phyloP scores from a whole-genome alignment of 2,888 invertebrate genomes.

The Myathropa florea region DNA sequence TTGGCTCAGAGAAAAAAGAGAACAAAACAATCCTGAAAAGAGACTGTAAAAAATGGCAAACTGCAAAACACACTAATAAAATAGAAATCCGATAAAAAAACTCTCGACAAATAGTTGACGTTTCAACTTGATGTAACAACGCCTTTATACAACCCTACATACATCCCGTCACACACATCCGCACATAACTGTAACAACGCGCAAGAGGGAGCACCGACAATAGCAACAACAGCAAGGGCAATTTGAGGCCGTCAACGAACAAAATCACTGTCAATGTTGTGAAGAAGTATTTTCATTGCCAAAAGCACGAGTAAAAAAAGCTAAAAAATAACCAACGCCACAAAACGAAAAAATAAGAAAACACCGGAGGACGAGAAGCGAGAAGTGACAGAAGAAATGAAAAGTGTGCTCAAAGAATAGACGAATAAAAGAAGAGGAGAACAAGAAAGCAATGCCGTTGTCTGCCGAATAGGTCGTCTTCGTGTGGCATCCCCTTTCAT shows the following conservation, averaged over 20 bases:
- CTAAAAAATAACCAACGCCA: not conserved
- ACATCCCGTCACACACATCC: not conserved
- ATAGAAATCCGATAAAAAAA: slow-evolving; percentile 43
- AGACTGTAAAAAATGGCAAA: slow-evolving; percentile 4
- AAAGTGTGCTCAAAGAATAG: slow-evolving; percentile 25
- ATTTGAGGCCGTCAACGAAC: slow-evolving; percentile 54
- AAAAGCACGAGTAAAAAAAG: slow-evolving; percentile 35
- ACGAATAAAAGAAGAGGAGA: not conserved
- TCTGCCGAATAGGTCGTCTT: not conserved
- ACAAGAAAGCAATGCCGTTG: not conserved
- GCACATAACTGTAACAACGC: not conserved
- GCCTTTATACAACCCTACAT: slow-evolving; percentile 6
- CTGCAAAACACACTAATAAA: slow-evolving; percentile 21
- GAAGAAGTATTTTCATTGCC: slow-evolving; percentile 66
- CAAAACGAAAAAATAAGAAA: no score
- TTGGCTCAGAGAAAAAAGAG: not conserved
- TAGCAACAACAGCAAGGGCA: slow-evolving; percentile 47
- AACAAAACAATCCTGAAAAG: not conserved
- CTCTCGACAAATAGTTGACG: slow-evolving; percentile 45
- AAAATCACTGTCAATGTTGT: slow-evolving; percentile 68
- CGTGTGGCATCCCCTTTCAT: slow-evolving; percentile 13
- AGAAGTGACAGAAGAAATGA: not conserved
- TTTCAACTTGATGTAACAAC: slow-evolving; percentile 26
- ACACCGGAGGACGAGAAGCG: not conserved
- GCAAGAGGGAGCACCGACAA: not conserved